phyloP scores from a whole-genome alignment of 2,797 vertebrate genomes.

The Todus mexicanus region DNA sequence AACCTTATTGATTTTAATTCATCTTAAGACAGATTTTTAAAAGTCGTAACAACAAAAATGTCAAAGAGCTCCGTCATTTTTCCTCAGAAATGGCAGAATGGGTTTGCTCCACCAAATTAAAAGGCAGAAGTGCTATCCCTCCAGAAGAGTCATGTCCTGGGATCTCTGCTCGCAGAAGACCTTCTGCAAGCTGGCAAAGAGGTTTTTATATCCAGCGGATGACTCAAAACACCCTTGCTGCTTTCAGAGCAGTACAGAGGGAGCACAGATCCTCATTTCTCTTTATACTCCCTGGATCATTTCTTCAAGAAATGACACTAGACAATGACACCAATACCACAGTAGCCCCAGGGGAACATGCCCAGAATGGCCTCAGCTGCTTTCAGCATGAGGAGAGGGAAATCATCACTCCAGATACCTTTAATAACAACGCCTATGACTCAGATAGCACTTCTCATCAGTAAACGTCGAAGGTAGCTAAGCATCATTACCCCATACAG shows the following conservation, averaged over 20 bases:
- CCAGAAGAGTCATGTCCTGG: background rate
- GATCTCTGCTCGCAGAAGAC: background rate
- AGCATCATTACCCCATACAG: conserved; percentile 30
- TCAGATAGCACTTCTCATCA: conserved; percentile 10
- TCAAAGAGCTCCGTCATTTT: background rate
- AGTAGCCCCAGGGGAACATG: background rate
- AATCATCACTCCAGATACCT: background rate
- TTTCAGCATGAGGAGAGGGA: background rate
- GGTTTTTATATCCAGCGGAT: background rate
- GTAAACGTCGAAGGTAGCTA: background rate
- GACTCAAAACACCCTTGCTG: background rate
- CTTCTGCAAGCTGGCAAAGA: background rate
- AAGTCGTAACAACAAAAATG: background rate
- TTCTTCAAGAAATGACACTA: background rate
- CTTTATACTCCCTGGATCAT: background rate
- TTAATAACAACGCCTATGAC: background rate
- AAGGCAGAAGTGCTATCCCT: background rate
- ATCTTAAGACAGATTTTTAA: background rate
- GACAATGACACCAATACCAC: fast-evolving
- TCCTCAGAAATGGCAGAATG: background rate
- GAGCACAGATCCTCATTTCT: background rate
- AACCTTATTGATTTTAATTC: background rate
- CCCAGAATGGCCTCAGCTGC: background rate
- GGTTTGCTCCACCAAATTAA: background rate
- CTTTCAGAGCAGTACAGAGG: background rate